Evolutionary conservation across 2,797 vertebrate genomes (phyloP).

Genomic region (Amblyopsis hoosieri): DNA sequence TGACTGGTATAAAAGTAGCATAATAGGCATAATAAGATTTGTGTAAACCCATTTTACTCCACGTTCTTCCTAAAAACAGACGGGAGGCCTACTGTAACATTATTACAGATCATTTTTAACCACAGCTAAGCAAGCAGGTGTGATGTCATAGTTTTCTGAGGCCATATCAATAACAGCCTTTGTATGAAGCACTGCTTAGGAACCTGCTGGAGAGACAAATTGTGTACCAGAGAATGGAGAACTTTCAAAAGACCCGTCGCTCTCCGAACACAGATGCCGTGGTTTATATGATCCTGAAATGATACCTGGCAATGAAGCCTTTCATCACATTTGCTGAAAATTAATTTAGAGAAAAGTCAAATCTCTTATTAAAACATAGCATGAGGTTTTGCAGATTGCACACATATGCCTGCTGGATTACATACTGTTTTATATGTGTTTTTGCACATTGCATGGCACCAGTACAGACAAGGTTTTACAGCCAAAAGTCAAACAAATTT

Average conservation of each 20-base stretch:
- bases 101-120: no score
- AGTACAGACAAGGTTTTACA: slow-evolving; percentile 26
- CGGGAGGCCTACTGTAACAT: no score
- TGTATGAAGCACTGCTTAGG: no score
- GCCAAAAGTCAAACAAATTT: slow-evolving; percentile 60
- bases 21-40: no score
- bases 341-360: slow-evolving; percentile 56
- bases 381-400: slow-evolving; percentile 57
- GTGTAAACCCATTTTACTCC: no score
- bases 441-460: slow-evolving; percentile 64
- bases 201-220: no score
- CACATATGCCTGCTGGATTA: slow-evolving; percentile 61
- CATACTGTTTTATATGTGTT: slow-evolving; percentile 60
- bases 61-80: no score
- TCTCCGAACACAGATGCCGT: slow-evolving; percentile 50
- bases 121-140: no score
- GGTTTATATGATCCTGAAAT: slow-evolving; percentile 61
- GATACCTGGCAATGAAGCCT: slow-evolving; percentile 55
- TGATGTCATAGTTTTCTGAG: no score
- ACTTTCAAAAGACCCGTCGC: not conserved
- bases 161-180: no score
- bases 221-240: not conserved
- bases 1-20: no score
- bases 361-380: slow-evolving; percentile 46
- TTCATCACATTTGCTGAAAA: slow-evolving; percentile 67